Conservation (phyloP, 2,888 invertebrate genomes). For the Harpalus rubripes region DNA sequence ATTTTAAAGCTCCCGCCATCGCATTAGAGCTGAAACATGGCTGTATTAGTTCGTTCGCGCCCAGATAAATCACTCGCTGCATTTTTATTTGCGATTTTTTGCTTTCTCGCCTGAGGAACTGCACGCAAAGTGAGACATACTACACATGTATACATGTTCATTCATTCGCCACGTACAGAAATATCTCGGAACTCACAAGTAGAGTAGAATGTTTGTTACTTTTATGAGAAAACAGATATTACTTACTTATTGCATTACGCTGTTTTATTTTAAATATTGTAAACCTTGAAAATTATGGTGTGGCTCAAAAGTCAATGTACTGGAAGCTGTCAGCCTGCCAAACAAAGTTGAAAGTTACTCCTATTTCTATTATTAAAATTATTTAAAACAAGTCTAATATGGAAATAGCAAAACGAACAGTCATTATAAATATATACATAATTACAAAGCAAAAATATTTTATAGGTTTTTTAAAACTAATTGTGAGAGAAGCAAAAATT, state of each 20-base stretch:
- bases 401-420: not conserved
- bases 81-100: conserved; percentile 60
- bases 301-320: not conserved
- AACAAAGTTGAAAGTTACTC: not conserved
- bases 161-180: not conserved
- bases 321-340: not conserved
- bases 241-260: not conserved
- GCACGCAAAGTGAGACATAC: conserved; percentile 13
- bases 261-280: not conserved
- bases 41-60: conserved; percentile 55
- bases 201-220: not conserved
- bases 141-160: not conserved
- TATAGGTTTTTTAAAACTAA: too few species aligned
- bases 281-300: not conserved
- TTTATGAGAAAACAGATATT: not conserved
- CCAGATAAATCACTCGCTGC: conserved; percentile 54
- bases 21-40: conserved; percentile 60
- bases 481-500: too few species aligned
- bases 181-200: not conserved
- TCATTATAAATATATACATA: too few species aligned
- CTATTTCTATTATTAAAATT: too few species aligned
- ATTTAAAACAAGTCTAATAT: too few species aligned
- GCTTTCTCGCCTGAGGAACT: conserved; percentile 24
- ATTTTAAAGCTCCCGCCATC: conserved; percentile 57
- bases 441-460: too few species aligned